phyloP scores from a whole-genome alignment of 1,140 invertebrate species.

The Papilio aristodemus region DNA sequence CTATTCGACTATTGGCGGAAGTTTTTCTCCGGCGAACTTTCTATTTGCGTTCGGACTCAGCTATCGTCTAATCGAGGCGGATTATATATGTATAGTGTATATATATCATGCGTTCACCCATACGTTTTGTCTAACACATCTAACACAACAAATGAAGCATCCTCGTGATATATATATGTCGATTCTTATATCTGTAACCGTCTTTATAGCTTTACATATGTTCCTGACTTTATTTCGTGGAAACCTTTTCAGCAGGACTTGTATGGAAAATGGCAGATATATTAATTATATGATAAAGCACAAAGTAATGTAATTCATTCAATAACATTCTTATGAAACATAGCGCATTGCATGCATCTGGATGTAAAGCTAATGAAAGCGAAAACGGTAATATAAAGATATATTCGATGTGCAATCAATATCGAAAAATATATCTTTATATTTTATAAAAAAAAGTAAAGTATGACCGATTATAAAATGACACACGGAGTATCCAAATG shows the following conservation, averaged over 20 bases:
- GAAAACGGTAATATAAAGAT: slow-evolving; percentile 21
- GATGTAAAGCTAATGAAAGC: slow-evolving; percentile 27
- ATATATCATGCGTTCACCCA: slow-evolving; percentile 66
- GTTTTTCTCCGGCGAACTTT: slow-evolving; percentile 33
- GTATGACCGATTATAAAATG: slow-evolving; percentile 7
- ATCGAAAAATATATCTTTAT: not conserved
- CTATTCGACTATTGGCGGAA: slow-evolving; percentile 39
- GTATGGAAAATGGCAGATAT: slow-evolving; percentile 14
- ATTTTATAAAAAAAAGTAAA: not conserved
- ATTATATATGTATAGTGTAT: slow-evolving; percentile 55
- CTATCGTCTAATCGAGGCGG: slow-evolving; percentile 58
- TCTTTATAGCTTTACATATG: slow-evolving; percentile 12
- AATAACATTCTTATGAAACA: slow-evolving; percentile 22
- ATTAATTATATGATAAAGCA: slow-evolving; percentile 8
- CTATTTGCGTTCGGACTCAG: slow-evolving; percentile 42
- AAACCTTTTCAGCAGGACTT: slow-evolving; percentile 21
- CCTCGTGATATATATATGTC: slow-evolving; percentile 43
- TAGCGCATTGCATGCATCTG: slow-evolving; percentile 13
- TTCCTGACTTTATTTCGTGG: slow-evolving; percentile 22
- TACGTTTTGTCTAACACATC: slow-evolving; percentile 57
- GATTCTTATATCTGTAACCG: slow-evolving; percentile 29
- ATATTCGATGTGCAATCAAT: not conserved
- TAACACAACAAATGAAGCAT: slow-evolving; percentile 60
- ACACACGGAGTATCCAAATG: not conserved
- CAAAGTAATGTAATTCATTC: not conserved